Percentiles rank a stretch among this genome's conserved stretches.
Conservation (phyloP, 1,140 invertebrate species). For the Eufriesea mexicana region DNA sequence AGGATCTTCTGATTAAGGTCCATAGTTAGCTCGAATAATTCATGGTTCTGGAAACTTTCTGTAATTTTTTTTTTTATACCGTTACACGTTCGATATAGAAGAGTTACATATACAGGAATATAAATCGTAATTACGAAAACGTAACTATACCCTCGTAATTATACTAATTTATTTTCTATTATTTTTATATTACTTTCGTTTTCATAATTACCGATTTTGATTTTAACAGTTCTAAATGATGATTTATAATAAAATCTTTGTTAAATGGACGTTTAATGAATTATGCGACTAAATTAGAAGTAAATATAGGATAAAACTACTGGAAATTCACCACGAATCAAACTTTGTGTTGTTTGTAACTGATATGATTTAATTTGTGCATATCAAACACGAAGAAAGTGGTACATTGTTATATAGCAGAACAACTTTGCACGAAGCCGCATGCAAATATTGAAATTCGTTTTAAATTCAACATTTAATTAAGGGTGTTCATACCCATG, state of each 20-base stretch:
- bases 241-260: too few relatives aligned
- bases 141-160: too few relatives aligned
- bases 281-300: background rate
- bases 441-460: background rate
- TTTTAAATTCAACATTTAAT: background rate
- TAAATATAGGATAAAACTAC: background rate
- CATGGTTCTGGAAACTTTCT: background rate
- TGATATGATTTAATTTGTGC: background rate
- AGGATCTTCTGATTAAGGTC: background rate
- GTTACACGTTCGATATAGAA: too few relatives aligned
- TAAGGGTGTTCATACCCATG: background rate
- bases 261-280: too few relatives aligned
- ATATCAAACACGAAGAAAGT: background rate
- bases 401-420: background rate
- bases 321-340: background rate
- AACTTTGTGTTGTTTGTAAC: background rate
- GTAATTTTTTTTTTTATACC: background rate
- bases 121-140: too few relatives aligned
- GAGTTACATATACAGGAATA: too few relatives aligned
- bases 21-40: background rate
- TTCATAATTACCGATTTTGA: too few relatives aligned
- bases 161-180: too few relatives aligned
- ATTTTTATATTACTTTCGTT: too few relatives aligned
- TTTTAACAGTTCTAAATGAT: too few relatives aligned
- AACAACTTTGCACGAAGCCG: background rate